Percentiles rank a stretch among this genome's conserved stretches.
phyloP scores from a whole-genome alignment of 2,888 invertebrate genomes.

The Heliconius ethilla region DNA sequence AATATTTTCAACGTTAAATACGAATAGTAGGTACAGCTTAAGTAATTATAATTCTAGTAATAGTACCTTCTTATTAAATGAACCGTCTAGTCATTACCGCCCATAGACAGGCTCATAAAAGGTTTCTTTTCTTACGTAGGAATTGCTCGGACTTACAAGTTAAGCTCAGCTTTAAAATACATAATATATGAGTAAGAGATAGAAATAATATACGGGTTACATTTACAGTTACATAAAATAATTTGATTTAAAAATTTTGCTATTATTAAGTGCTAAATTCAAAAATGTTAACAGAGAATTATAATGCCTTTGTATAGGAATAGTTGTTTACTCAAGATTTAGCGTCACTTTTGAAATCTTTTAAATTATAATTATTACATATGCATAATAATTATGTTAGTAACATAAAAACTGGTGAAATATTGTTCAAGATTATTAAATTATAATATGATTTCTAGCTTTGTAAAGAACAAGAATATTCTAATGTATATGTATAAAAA shows the following conservation, averaged over 20 bases:
- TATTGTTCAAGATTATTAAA: too few relatives aligned
- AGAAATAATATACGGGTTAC: not conserved
- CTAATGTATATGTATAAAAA: too few relatives aligned
- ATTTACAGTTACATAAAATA: not conserved
- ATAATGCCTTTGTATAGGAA: not conserved
- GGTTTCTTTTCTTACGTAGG: constrained; percentile 20
- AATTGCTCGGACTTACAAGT: constrained; percentile 2
- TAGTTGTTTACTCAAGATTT: not conserved
- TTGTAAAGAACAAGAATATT: too few relatives aligned
- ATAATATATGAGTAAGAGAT: not conserved
- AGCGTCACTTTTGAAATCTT: not conserved
- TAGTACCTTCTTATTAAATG: not conserved
- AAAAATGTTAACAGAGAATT: not conserved
- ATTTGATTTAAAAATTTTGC: not conserved
- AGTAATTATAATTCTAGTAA: not conserved
- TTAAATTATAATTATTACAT: too few relatives aligned
- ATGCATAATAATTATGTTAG: too few relatives aligned
- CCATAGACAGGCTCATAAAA: not conserved
- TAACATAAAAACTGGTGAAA: too few relatives aligned
- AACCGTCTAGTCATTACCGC: constrained; percentile 9
- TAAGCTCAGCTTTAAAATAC: constrained; percentile 9
- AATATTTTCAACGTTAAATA: not conserved
- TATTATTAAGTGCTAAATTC: not conserved
- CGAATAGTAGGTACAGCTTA: not conserved
- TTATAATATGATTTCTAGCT: too few relatives aligned